Conservation (phyloP, 1,140 invertebrate genomes). For the Drosophila simulans region DNA sequence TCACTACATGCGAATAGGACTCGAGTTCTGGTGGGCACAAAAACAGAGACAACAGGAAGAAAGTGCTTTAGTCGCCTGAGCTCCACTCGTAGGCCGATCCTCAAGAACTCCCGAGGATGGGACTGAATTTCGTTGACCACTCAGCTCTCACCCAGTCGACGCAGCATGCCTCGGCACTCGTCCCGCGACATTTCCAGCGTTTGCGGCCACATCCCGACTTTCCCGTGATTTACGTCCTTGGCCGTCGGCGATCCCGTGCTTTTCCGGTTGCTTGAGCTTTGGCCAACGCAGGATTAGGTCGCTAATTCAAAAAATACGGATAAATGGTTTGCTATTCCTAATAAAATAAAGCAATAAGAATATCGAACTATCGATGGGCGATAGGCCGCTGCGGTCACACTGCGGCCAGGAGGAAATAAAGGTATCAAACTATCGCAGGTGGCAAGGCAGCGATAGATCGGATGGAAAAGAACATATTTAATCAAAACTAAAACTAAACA, state of each 20-base stretch:
- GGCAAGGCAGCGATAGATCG: no score
- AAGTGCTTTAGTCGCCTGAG: background rate
- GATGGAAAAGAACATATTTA: no score
- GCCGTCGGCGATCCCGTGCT: constrained; percentile 46
- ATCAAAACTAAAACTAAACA: no score
- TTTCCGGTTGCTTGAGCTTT: constrained; percentile 49
- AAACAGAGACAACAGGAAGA: constrained; percentile 11
- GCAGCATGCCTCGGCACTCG: constrained; percentile 93
- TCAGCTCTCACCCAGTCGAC: constrained; percentile 89
- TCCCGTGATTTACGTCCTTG: constrained; percentile 51
- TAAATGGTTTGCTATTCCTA: background rate
- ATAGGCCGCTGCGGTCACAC: no score
- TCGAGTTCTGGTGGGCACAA: constrained; percentile 90
- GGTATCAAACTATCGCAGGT: no score
- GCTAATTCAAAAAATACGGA: constrained; percentile 5
- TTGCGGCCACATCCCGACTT: constrained; percentile 88
- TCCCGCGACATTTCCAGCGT: constrained; percentile 91
- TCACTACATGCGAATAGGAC: constrained; percentile 94
- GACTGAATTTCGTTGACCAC: constrained; percentile 12
- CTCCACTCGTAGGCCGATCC: background rate
- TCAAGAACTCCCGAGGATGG: background rate
- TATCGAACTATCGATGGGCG: background rate
- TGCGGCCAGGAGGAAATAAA: no score
- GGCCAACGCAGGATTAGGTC: constrained; percentile 28
- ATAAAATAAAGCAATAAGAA: no score